Evolutionary conservation across 2,113 vertebrate species (phyloP), one percentile per base, ranked within the genome.

Genomic region (Amblyornis subalaris): DNA sequence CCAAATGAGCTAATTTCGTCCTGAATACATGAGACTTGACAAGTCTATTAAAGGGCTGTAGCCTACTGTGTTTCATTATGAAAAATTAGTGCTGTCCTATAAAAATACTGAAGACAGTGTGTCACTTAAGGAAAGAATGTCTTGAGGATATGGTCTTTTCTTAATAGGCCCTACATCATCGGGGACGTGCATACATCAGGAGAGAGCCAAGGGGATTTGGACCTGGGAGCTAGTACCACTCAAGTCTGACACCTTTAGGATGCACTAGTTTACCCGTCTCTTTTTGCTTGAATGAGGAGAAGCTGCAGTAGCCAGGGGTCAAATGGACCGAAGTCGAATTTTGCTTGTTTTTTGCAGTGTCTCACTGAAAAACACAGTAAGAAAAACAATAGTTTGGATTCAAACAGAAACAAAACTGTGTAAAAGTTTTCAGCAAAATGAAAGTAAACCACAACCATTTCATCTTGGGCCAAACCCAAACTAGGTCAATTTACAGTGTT

Each of bases 31-130:
- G 35, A 74, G 75, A 77, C 79, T 80, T 96, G 96, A 95, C 93
- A 96, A 95, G 94, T 77, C 92, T 91, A 96, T 95, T 94, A 96
- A 83, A 86, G 61, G n/a, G 28, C 53, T 91, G 95, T 83, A 93
- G 76, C 82, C 90, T 92, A 80, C 92, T 71, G 65, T 90, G 82
- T 83, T 90, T 95, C 79, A 28, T 88, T 92, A 86, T 95, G 94
- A 95, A 95, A 97, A 90, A 94, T 94, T 91, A 91, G 89, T 83
- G 71, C 94, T 66, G 67, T 95, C 94, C 89, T 95, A 80, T 85
- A 94, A 95, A 96, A 94, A 93, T 95, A 82, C 85, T 89, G 75
- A 85, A 88, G 82, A 88, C 75, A 88, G n/a, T 14, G 51, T 91
- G 85, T 90, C 90, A 88, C 90, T 90, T 93, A 55, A 60, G 48